Base-by-base conservation (phyloP, 2,113 vertebrate species). In the Anthoscopus minutus region DNA sequence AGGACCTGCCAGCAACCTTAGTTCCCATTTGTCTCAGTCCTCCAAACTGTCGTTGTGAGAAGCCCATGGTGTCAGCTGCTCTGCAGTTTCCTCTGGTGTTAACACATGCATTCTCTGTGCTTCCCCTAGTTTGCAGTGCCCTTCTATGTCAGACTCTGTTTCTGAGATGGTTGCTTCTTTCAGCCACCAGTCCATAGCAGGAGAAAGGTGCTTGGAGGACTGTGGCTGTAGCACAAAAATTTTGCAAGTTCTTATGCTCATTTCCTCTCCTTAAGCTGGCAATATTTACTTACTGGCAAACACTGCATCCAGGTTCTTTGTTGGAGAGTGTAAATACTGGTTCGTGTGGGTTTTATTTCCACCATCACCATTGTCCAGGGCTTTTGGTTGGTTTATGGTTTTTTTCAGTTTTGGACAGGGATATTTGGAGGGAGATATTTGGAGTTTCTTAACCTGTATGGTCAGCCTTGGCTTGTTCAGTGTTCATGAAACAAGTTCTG, bases 341-440 rank as follows among this genome's bases (percentile, higher is more conserved):
- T 80, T 67, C 67, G 15, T 66, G 33, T 54, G 35, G 24, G 7
- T 77, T 92, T 50, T 12, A 54, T 15, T 53, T 81, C 2, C 0
- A 24, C 7, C 4, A 22, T 82, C 14, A 42, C 15, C 2, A 1
- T 1, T 45, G 27, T 28, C 6, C 10, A 23, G 3, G 45, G 13
- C 15, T 38, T 86, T 19, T 51, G 22, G 21, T 58, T 44, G 44
- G n/a, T 2, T 23, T 74, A 50, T 50, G 24, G 56, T 47, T n/a
- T 3, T 2, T 50, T 66, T 58, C n/a, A 7, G 19, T 51, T 81
- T 67, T 31, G 18, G 38, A 60, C 21, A 44, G 35, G 44, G 9
- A 5, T 67, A 21, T 74, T 62, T 84, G 57, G 64, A 69, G 44
- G 22, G 30, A 30, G 21, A 76, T 24, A 14, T 6, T 60, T 56